phyloP scores from a whole-genome alignment of 1,140 invertebrate species.

The Euglossa dilemma region DNA sequence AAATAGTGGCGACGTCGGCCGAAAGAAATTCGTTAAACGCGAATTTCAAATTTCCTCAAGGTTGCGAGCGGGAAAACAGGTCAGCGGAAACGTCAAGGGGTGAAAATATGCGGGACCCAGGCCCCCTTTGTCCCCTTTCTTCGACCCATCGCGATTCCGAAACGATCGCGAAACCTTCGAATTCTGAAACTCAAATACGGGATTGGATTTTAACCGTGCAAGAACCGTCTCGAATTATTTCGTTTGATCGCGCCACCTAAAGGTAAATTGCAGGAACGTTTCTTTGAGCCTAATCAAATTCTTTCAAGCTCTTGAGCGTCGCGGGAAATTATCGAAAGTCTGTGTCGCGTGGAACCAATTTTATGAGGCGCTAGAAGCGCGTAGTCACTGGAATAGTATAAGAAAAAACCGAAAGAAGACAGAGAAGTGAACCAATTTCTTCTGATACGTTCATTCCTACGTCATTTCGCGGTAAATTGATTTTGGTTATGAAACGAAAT shows the following conservation, averaged over 20 bases:
- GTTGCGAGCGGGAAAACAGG: slow-evolving; percentile 15
- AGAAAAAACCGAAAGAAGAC: too few relatives aligned
- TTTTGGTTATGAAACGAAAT: too few relatives aligned
- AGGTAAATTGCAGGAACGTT: too few relatives aligned
- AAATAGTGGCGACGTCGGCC: slow-evolving; percentile 43
- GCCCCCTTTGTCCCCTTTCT: neutral
- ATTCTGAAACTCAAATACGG: slow-evolving; percentile 20
- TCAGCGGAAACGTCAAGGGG: slow-evolving; percentile 21
- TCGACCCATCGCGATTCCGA: neutral
- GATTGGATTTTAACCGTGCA: neutral
- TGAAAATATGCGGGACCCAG: slow-evolving; percentile 17
- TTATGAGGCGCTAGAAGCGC: too few relatives aligned
- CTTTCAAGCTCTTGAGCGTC: too few relatives aligned
- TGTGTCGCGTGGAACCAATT: too few relatives aligned
- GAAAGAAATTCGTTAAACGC: slow-evolving; percentile 57
- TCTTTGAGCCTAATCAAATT: too few relatives aligned
- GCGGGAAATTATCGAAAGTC: too few relatives aligned
- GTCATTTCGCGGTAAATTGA: too few relatives aligned
- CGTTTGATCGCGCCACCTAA: neutral
- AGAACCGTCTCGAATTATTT: slow-evolving; percentile 1
- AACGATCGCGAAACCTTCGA: neutral
- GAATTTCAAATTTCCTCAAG: slow-evolving; percentile 36
- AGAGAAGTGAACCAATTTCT: too few relatives aligned
- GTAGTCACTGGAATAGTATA: too few relatives aligned
- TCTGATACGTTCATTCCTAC: too few relatives aligned